These are phyloP conservation scores for Lamproptera curius DNA, from an alignment of 2,888 invertebrate genomes.

Conservation along the genomic window DNA sequence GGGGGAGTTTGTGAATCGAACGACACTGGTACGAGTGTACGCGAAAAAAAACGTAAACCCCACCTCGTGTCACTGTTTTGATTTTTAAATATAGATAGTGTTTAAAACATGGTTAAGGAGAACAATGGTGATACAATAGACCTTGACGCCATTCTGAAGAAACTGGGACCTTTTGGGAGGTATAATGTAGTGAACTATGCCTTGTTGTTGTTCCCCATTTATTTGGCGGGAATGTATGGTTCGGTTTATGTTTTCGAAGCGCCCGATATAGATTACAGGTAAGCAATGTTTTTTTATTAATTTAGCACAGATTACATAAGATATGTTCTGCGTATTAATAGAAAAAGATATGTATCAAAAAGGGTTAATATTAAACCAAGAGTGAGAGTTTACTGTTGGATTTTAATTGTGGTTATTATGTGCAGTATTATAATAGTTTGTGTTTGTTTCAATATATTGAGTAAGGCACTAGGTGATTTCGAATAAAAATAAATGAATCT, in stretches of 20 bases:
- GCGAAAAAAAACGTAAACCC: conserved; percentile 5
- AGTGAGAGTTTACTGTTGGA: too few species aligned
- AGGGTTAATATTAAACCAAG: too few species aligned
- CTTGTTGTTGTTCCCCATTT: conserved; percentile 59
- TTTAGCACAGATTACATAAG: too few species aligned
- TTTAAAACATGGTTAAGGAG: conserved; percentile 42
- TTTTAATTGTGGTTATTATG: too few species aligned
- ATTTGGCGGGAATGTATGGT: conserved; percentile 66
- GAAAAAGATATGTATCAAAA: too few species aligned
- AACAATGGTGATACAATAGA: conserved; percentile 33
- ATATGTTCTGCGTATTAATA: too few species aligned
- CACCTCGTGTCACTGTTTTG: neutral
- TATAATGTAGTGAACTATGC: conserved; percentile 66
- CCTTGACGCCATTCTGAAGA: conserved; percentile 53
- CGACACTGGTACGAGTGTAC: conserved; percentile 10
- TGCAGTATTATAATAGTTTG: too few species aligned
- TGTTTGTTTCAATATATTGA: neutral
- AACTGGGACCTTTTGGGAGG: conserved; percentile 62
- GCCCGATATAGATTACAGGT: conserved; percentile 60
- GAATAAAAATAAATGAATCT: too few species aligned
- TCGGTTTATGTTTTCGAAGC: conserved; percentile 68
- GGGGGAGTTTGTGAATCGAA: neutral
- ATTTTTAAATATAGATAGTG: neutral
- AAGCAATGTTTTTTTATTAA: too few species aligned
- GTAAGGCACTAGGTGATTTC: too few species aligned